Evolutionary conservation across 2,888 invertebrate genomes (phyloP), one percentile per base, ranked within the genome.

Genomic region (Leptinotarsa rubiginosa): DNA sequence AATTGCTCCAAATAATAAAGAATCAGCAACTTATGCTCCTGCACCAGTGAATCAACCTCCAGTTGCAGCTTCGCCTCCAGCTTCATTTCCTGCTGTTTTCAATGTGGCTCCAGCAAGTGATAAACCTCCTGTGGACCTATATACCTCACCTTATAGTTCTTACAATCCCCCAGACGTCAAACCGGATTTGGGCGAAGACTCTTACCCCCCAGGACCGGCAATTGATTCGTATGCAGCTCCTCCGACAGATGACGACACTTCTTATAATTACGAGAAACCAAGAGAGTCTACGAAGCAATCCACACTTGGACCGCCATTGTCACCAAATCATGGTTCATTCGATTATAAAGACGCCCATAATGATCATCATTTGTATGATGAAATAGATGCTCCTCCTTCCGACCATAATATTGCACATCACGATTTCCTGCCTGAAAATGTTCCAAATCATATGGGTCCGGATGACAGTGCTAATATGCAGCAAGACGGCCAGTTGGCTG

Each of bases 131-230:
- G 74, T 75, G 25, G 82, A 84, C 77, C 75, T 81, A 20, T 86
- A 86, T 66, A 78, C 80, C 67, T 86, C 87, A 4, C 84, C 85
- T 16, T 86, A 82, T 75, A 83, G 70, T 70, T 86, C 86, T 3
- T 86, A 86, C 66, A 85, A 86, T 77, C 84, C 86, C 56, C 83
- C 84, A 47, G 74, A 80, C 20, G 72, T 74, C 16, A 77, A 74
- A 52, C 75, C 77, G 62, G 78, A 77, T 69, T 72, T 77, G 25
- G 59, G 75, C 70, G 71, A 79, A 47, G 74, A 64, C 22, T 52
- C 50, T 59, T 66, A 62, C 49, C 59, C 70, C 2, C 62, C 64
- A 15, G n/a, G 62, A n/a, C 25, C 71, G 20, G 18, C 2, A 31
- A 65, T 52, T n/a, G 66, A 73, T 72, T 73, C 69, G 4, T 69